Base-by-base conservation (phyloP, 2,113 vertebrate genomes). In the Hippocampus zosterae region DNA sequence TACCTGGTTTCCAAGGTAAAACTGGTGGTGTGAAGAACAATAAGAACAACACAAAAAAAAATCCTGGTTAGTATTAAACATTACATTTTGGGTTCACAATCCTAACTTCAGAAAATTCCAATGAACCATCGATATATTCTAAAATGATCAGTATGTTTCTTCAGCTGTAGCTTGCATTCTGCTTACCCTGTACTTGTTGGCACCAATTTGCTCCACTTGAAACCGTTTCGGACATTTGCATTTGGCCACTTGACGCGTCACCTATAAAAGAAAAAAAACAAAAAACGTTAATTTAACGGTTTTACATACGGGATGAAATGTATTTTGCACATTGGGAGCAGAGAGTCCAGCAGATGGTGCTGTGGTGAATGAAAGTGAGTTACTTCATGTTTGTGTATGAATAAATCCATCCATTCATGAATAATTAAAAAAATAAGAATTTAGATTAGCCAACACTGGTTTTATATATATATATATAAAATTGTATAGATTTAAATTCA, bases 1-100 rank as follows among this genome's bases (percentile, higher is more conserved):
- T 99, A 99, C 97, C 97, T 99, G 97, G 92, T 98, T 99, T 98
- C 97, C 96, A 91, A 99, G 96, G 96, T 98, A 99, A 94, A 98
- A 99, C 96, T 98, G 94, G 94, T 93, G 91, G 92, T 86, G 91
- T 88, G 91, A 93, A 85, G 89, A 94, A 95, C 90, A 93, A 91
- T 89, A 90, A 92, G 91, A 94, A 6, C 33, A 37, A 33, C 0
- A 29, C 29, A 37, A 84, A 85, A 94, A 94, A 76, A 70, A 7
- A 82, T 95, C 74, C 81, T 88, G 46, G 66, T 65, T 76, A 68
- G 50, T 9, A 27, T 65, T 65, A 15, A n/a, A 44, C 13, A 46
- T 42, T 44, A 44, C 1, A 44, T 16, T 65, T 18, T 25, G 23
- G 21, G 10, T 25, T 46, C 5, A 16, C 63, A 65, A 46, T 25